A percentile compares a stretch with the other conserved stretches of the same genome.
Evolutionary conservation across 2,797 vertebrate genomes (phyloP).

Genomic region (Micromesistius poutassou): DNA sequence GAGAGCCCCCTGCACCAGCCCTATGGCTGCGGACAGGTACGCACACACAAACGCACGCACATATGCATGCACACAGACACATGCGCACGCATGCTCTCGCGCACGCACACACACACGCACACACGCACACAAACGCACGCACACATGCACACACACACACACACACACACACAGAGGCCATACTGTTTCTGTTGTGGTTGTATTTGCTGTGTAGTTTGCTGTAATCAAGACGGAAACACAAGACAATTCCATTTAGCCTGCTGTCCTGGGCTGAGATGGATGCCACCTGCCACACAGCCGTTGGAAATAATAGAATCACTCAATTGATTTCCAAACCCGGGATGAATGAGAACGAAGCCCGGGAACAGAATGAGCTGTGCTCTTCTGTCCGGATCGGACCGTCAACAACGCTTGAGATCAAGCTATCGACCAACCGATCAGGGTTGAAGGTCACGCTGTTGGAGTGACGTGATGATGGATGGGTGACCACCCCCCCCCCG

Average conservation of each 20-base stretch:
- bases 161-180: neutral
- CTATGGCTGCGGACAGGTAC: constrained; percentile 91
- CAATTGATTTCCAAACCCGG: neutral
- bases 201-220: neutral
- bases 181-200: neutral
- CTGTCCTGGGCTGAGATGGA: neutral
- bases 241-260: neutral
- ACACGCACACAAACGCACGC: neutral
- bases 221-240: neutral
- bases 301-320: neutral
- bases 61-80: neutral
- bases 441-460: neutral
- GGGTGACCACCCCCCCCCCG: neutral
- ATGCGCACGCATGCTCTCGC: neutral
- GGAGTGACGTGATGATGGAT: neutral
- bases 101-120: too few species aligned
- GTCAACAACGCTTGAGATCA: neutral
- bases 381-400: neutral
- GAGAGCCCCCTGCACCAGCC: constrained; percentile 85
- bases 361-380: neutral
- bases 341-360: neutral
- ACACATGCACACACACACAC: too few species aligned
- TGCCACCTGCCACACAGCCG: neutral
- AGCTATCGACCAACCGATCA: neutral
- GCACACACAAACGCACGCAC: neutral